phyloP scores from a whole-genome alignment of 2,888 invertebrate genomes.

The Zootermopsis nevadensis region DNA sequence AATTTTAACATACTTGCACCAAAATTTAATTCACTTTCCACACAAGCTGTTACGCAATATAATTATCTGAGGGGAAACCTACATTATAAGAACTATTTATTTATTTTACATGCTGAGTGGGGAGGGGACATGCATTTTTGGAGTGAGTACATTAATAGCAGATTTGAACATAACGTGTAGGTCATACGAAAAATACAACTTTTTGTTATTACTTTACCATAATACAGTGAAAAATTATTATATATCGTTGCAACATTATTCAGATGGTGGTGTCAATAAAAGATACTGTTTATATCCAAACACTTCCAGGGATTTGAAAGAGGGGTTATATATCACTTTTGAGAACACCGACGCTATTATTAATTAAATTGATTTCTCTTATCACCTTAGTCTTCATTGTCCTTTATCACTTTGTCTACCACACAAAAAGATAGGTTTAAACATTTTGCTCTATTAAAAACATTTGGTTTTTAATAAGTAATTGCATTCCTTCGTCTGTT shows the following conservation, averaged over 20 bases:
- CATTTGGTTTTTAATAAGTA: not conserved
- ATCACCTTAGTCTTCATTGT: not conserved
- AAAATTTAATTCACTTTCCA: too few relatives aligned
- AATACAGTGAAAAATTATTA: conserved; percentile 28
- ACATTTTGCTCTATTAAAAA: not conserved
- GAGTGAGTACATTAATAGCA: not conserved
- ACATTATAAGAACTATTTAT: not conserved
- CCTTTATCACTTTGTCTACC: not conserved
- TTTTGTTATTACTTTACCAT: conserved; percentile 8
- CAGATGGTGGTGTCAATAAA: not conserved
- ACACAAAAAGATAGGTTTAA: not conserved
- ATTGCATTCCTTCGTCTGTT: not conserved
- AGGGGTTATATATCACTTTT: not conserved
- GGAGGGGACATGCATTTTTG: not conserved
- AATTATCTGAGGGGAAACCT: too few relatives aligned
- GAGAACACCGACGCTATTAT: conserved; percentile 17
- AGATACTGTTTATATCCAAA: conserved; percentile 11
- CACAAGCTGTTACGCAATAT: too few relatives aligned
- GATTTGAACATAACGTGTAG: conserved; percentile 8
- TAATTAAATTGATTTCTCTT: not conserved
- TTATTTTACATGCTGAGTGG: conserved; percentile 3
- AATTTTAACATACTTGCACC: too few relatives aligned
- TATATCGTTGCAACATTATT: conserved; percentile 27
- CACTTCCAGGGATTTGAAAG: not conserved
- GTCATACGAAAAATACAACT: conserved; percentile 24